These are phyloP conservation scores for Conops quadrifasciatus DNA, from an alignment of 2,888 invertebrate genomes.

Conservation along the genomic window DNA sequence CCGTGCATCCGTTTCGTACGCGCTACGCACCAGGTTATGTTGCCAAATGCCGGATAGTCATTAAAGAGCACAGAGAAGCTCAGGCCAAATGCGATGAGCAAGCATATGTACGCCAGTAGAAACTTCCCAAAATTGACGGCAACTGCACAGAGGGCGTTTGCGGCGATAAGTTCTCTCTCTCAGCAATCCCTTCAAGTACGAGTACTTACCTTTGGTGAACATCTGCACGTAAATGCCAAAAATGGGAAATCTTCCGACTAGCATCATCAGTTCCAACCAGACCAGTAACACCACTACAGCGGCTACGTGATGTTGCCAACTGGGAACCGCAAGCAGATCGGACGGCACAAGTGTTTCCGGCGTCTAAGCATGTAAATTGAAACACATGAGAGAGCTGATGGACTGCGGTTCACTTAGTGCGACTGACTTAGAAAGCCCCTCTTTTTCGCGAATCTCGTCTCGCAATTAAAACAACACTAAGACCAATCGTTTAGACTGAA, in stretches of 20 bases:
- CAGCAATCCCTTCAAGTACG: neutral
- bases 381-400: neutral
- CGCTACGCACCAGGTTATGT: slow-evolving; percentile 65
- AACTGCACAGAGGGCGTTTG: slow-evolving; percentile 65
- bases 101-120: slow-evolving; percentile 80
- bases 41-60: slow-evolving; percentile 76
- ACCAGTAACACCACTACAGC: slow-evolving; percentile 81
- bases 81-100: slow-evolving; percentile 81
- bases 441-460: no score
- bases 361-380: slow-evolving; percentile 49
- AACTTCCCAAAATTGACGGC: slow-evolving; percentile 85
- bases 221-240: slow-evolving; percentile 88
- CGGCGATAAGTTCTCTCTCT: neutral
- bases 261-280: slow-evolving; percentile 87
- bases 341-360: slow-evolving; percentile 57
- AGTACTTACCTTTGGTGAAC: slow-evolving; percentile 75
- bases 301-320: slow-evolving; percentile 83
- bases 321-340: slow-evolving; percentile 60
- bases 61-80: slow-evolving; percentile 85
- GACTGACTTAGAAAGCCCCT: no score
- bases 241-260: slow-evolving; percentile 84
- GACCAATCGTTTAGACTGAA: no score
- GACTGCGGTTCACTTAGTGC: no score
- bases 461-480: no score
- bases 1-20: neutral